phyloP scores from a whole-genome alignment of 2,888 invertebrate species.

The Callosobruchus maculatus region DNA sequence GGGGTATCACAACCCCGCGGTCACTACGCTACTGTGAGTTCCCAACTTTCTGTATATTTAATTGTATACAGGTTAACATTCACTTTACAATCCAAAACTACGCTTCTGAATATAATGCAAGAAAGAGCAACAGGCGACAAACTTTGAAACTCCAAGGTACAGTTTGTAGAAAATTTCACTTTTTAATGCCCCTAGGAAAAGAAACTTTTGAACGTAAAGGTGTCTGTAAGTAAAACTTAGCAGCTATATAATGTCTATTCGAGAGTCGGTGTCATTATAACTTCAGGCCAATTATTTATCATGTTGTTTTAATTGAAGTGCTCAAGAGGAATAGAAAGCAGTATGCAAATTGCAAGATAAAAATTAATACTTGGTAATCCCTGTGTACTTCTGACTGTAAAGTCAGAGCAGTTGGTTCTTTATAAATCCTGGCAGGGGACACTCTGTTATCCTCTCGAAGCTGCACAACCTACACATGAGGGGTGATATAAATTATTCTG shows the following conservation, averaged over 20 bases:
- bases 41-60: too few relatives aligned
- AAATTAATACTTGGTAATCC: constrained; percentile 1
- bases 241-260: not conserved
- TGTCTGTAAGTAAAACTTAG: not conserved
- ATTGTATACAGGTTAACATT: too few relatives aligned
- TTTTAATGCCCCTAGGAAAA: not conserved
- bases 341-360: not conserved
- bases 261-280: not conserved
- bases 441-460: too few relatives aligned
- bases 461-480: too few relatives aligned
- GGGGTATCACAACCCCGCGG: too few relatives aligned
- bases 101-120: not conserved
- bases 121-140: not conserved
- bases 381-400: too few relatives aligned
- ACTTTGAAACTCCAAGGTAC: not conserved
- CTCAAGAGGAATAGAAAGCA: not conserved
- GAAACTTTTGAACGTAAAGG: not conserved
- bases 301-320: not conserved
- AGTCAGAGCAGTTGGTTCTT: too few relatives aligned
- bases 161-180: not conserved
- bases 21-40: too few relatives aligned
- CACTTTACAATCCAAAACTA: too few relatives aligned
- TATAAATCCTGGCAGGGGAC: too few relatives aligned
- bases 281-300: not conserved
- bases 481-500: too few relatives aligned